Conservation (phyloP, 2,113 vertebrate species). For the Etheostoma cragini region DNA sequence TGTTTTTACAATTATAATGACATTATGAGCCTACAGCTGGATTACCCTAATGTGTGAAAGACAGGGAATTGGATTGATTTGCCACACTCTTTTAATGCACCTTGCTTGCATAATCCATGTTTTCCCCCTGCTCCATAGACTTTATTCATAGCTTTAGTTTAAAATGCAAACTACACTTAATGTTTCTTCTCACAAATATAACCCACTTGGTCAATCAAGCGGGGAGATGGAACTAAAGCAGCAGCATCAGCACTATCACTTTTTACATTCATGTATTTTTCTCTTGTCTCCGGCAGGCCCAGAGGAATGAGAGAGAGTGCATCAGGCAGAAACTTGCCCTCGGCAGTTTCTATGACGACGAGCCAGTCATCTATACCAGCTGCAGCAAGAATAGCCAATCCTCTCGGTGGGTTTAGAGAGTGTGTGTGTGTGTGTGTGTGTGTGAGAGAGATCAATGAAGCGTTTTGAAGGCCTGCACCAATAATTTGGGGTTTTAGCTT, state of each 20-base stretch:
- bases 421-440: background rate
- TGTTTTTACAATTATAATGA: background rate
- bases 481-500: constrained; percentile 20
- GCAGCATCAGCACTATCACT: constrained; percentile 18
- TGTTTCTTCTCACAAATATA: background rate
- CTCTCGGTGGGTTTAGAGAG: constrained; percentile 87
- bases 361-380: constrained; percentile 95
- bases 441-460: constrained; percentile 43
- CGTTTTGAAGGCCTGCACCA: constrained; percentile 34
- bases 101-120: constrained; percentile 1
- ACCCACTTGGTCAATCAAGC: constrained; percentile 16
- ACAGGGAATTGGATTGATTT: constrained; percentile 25
- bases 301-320: constrained; percentile 98
- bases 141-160: constrained; percentile 22
- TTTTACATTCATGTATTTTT: constrained; percentile 33
- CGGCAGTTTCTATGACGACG: constrained; percentile 99
- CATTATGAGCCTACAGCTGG: background rate
- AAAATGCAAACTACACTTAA: constrained; percentile 8
- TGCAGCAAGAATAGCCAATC: constrained; percentile 93
- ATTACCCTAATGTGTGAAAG: background rate
- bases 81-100: background rate
- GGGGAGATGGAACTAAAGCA: background rate
- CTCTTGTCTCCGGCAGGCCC: constrained; percentile 86
- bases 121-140: background rate
- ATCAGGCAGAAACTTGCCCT: constrained; percentile 99